Evolutionary conservation across 2,113 vertebrate species (phyloP), one percentile per base, ranked within the genome.

Genomic region (Tupaia chinensis): DNA sequence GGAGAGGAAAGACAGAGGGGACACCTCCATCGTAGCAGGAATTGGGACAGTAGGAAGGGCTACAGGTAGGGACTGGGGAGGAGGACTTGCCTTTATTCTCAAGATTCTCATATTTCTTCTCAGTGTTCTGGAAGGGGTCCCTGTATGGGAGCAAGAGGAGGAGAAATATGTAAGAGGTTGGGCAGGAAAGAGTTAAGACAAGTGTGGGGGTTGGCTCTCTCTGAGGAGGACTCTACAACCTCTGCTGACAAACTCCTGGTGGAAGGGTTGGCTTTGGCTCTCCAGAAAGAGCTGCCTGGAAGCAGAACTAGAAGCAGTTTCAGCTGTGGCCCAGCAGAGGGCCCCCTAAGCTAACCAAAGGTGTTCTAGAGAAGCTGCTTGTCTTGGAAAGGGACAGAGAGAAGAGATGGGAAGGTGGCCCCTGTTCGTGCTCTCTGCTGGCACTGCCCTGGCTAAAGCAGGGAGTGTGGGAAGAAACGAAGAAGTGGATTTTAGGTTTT

Each of bases 81-180:
- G 17, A 54, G 69, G 29, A 70, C 68, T 96, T 86, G 95, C 93
- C 56, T 96, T 79, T 15, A 54, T 68, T 32, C 61, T 29, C 22
- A 29, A 0, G 34, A 58, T 87, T 92, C 93, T 95, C 87, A 6
- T 65, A 11, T 63, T 70, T 65, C 90, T 92, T 53, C 88, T 96
- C 91, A 2, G 32, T 81, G 29, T 74, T 76, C 68, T 72, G 60
- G 9, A 13, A 14, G 11, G 54, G 29, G 25, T 29, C 80, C 66
- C 96, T 96, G 89, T 34, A 22, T 61, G n/a, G 72, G 74, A 65
- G 60, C n/a, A 56, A 89, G 68, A 91, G 66, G 32, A 83, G 17
- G 56, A 32, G 25, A 44, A n/a, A 14, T 14, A 53, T 14, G 17
- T 95, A 29, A 91, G 81, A 74, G 61, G 14, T 29, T 72, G 14